Evolutionary conservation across 2,113 vertebrate species (phyloP).

Genomic region (Gymnarchus niloticus): DNA sequence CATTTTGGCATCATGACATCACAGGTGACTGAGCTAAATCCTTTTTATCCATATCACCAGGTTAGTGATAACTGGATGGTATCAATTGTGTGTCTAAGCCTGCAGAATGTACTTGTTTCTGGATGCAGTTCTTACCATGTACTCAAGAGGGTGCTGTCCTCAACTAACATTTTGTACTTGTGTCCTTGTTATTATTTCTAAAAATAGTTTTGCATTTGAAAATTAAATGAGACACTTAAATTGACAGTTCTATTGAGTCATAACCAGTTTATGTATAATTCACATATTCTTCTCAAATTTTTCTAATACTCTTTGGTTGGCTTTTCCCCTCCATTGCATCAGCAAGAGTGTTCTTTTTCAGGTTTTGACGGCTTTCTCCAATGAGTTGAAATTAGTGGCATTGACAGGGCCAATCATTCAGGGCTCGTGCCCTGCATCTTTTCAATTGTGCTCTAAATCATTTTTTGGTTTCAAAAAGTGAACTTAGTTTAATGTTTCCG

Average conservation of each 20-base stretch:
- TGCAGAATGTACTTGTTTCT: not conserved
- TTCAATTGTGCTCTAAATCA: too few species aligned
- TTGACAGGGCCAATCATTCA: too few species aligned
- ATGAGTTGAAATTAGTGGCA: not conserved
- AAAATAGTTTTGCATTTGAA: not conserved
- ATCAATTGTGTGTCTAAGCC: not conserved
- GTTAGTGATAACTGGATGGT: too few species aligned
- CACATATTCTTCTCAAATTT: not conserved
- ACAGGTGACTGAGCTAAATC: not conserved
- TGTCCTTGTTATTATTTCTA: slow-evolving; percentile 1
- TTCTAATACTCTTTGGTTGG: not conserved
- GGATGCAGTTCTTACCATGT: not conserved
- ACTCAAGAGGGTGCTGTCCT: slow-evolving; percentile 11
- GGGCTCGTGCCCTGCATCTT: too few species aligned
- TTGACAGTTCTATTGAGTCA: not conserved
- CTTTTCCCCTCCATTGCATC: not conserved
- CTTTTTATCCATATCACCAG: not conserved
- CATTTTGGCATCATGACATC: not conserved
- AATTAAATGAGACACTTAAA: slow-evolving; percentile 8
- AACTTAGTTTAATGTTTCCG: too few species aligned
- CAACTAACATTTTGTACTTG: not conserved
- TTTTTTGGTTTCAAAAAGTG: too few species aligned
- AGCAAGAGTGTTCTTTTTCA: not conserved
- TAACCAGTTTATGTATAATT: slow-evolving; percentile 13
- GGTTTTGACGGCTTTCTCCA: not conserved